Conservation (phyloP, 2,888 invertebrate species). For the Nasonia oneida region DNA sequence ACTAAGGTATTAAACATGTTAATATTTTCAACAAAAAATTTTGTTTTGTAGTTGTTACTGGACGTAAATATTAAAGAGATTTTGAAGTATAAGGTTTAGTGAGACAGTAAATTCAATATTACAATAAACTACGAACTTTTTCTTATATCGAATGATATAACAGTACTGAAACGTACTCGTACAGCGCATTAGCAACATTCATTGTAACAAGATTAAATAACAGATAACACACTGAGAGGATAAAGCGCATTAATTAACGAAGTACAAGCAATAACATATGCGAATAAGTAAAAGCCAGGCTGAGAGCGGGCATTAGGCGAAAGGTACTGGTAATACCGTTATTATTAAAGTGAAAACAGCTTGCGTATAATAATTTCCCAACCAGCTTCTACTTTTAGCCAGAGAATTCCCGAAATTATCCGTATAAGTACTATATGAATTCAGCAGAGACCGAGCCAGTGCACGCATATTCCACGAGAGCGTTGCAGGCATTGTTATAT, state of each 20-base stretch:
- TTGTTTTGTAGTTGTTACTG: too few species aligned
- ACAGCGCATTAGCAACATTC: neutral
- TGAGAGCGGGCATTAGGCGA: neutral
- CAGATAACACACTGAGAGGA: too few species aligned
- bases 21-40: too few species aligned
- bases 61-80: too few species aligned
- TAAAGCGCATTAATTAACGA: neutral
- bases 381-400: neutral
- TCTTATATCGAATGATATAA: too few species aligned
- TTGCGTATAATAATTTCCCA: constrained; percentile 32
- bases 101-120: too few species aligned
- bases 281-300: neutral
- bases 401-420: constrained; percentile 29
- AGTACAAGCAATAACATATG: neutral
- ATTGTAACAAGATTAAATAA: neutral
- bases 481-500: neutral
- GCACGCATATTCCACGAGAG: neutral
- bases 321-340: constrained; percentile 1
- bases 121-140: too few species aligned
- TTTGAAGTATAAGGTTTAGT: too few species aligned
- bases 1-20: neutral
- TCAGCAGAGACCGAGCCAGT: constrained; percentile 12
- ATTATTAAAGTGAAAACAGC: constrained; percentile 18
- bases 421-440: constrained; percentile 49
- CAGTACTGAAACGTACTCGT: too few species aligned